These are phyloP conservation scores for Doris montereyensis DNA, from an alignment of 2,888 invertebrate species.

Conservation along the genomic window DNA sequence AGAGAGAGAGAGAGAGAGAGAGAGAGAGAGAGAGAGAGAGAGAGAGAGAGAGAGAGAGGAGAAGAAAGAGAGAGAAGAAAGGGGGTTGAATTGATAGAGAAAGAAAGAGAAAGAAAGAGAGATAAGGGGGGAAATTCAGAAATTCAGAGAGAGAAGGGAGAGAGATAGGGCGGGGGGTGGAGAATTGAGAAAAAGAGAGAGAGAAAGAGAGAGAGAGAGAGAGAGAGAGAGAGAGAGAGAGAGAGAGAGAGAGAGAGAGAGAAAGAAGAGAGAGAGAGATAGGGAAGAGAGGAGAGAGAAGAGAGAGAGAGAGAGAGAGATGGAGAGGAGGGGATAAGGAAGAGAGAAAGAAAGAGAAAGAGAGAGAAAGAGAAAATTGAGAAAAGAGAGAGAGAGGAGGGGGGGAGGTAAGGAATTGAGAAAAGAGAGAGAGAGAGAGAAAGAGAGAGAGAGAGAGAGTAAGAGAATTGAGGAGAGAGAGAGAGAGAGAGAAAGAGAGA, in stretches of 20 bases:
- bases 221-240: not conserved
- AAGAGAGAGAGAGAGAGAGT: too few species aligned
- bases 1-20: not conserved
- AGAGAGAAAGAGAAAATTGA: too few species aligned
- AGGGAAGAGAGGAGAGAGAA: not conserved
- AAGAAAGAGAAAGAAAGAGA: not conserved
- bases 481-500: too few species aligned
- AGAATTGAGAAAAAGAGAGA: too few species aligned
- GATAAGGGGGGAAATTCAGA: not conserved
- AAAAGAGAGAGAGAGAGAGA: too few species aligned
- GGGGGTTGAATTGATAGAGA: not conserved
- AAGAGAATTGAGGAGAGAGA: too few species aligned
- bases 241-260: not conserved
- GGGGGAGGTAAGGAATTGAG: too few species aligned
- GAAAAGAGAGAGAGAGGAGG: too few species aligned
- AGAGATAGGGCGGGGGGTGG: too few species aligned
- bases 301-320: not conserved
- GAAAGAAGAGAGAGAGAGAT: not conserved
- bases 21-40: not conserved
- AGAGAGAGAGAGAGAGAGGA: conserved; percentile 1
- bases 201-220: too few species aligned
- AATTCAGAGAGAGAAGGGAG: not conserved
- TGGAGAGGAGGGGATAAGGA: not conserved
- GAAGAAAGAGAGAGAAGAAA: too few species aligned
- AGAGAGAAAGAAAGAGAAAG: too few species aligned